phyloP scores from a whole-genome alignment of 2,888 invertebrate genomes.

The Tipula confusa region DNA sequence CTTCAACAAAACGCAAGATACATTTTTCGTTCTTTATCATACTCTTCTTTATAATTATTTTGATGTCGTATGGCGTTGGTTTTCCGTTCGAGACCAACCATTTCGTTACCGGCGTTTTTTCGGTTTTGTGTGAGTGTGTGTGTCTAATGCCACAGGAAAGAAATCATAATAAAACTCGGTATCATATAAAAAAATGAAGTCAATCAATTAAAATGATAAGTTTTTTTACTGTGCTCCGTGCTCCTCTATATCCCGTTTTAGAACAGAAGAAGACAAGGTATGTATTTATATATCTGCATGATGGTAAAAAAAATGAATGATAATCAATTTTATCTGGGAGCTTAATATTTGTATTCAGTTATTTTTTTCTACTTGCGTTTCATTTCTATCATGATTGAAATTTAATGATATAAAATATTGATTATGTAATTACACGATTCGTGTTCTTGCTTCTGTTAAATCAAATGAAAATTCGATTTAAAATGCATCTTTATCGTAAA shows the following conservation, averaged over 20 bases:
- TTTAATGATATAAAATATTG: conserved; percentile 8
- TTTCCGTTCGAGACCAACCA: neutral
- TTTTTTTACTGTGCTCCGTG: neutral
- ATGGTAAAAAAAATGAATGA: neutral
- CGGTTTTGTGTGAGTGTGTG: neutral
- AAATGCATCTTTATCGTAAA: neutral
- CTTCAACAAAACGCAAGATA: neutral
- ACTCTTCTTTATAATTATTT: neutral
- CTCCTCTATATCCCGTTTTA: neutral
- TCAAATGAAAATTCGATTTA: neutral
- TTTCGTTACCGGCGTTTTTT: neutral
- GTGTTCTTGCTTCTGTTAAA: neutral
- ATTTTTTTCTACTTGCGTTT: neutral
- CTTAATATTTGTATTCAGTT: neutral
- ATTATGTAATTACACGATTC: neutral
- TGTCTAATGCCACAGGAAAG: neutral
- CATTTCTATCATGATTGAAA: neutral
- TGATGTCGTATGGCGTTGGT: neutral
- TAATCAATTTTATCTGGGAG: conserved; percentile 7
- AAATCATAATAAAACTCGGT: neutral
- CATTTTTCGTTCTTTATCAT: neutral
- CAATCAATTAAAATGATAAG: conserved; percentile 9
- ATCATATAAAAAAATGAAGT: conserved; percentile 8
- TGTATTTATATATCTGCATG: neutral
- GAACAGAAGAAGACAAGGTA: neutral